Evolutionary conservation across 2,888 invertebrate species (phyloP), one percentile per base, ranked within the genome.

Genomic region (Stenolophus ochropezus): DNA sequence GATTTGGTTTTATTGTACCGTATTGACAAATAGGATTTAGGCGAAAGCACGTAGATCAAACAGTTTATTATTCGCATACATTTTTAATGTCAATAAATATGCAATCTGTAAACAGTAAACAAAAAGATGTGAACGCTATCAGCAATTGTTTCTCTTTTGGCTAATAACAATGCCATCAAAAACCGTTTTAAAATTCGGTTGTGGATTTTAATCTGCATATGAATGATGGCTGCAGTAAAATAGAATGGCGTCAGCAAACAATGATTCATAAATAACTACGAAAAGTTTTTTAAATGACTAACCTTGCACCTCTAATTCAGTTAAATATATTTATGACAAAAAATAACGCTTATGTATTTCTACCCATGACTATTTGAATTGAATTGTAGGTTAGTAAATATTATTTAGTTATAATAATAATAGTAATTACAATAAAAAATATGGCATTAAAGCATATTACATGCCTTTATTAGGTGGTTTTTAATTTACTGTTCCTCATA

Each of bases 31-130:
- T 21, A 0, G 61, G 14, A 61, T 61, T 61, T 25, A n/a, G 21
- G 8, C 14, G 25, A 61, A 61, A 61, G 61, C 61, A 61, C 25
- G 61, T 20, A 14, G 11, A 61, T 51, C 51, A 25, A 61, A 61
- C 8, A 27, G 14, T 61, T 61, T 61, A 61, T 61, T 61, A 25
- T 61, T 25, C n/a, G 14, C 3, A 21, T 56, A 21, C 1, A 25
- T 23, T 61, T 61, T 61, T 23, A 21, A 61, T 61, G n/a, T 61
- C 4, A 25, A 61, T 14, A 61, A 56, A 20, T 56, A 56, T 8
- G 18, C 56, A 56, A 56, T 56, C 21, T 21, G 21, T 21, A 21
- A 11, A 56, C 56, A 20, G 20, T 21, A 21, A 56, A 56, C 53
- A 18, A 18, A 53, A 21, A 16, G 3, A 14, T 16, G 20, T 42